Conservation (phyloP, 2,888 invertebrate species). For the Hypolimnas misippus region DNA sequence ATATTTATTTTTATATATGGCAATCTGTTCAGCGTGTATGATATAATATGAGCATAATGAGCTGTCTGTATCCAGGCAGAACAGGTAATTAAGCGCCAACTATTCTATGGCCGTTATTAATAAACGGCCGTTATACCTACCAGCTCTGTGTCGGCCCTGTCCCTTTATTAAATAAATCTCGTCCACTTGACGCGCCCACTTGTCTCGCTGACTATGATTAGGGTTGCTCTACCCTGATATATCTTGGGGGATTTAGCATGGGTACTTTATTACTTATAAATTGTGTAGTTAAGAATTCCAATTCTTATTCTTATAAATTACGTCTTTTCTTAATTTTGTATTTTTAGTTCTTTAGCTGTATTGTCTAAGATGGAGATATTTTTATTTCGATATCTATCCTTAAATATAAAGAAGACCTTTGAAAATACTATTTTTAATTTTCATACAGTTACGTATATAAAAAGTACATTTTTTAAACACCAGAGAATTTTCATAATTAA, state of each 20-base stretch:
- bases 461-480: too few relatives aligned
- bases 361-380: too few relatives aligned
- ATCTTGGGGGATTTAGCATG: conserved; percentile 13
- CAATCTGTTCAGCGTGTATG: background rate
- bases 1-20: background rate
- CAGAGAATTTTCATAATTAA: background rate
- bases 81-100: background rate
- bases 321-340: background rate
- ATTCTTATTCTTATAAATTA: background rate
- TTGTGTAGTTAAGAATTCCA: background rate
- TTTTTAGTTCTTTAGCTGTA: too few relatives aligned
- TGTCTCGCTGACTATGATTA: conserved; percentile 35
- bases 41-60: background rate
- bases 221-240: conserved; percentile 26
- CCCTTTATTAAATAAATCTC: conserved; percentile 38
- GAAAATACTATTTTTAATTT: too few relatives aligned
- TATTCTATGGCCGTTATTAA: conserved; percentile 17
- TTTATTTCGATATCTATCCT: too few relatives aligned
- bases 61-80: background rate
- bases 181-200: conserved; percentile 33
- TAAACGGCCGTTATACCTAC: conserved; percentile 38
- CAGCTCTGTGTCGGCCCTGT: conserved; percentile 22
- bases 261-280: conserved; percentile 2
- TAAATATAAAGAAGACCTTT: too few relatives aligned
- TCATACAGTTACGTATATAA: too few relatives aligned